Conservation (phyloP, 2,113 vertebrate species). For the Tetrax tetrax region DNA sequence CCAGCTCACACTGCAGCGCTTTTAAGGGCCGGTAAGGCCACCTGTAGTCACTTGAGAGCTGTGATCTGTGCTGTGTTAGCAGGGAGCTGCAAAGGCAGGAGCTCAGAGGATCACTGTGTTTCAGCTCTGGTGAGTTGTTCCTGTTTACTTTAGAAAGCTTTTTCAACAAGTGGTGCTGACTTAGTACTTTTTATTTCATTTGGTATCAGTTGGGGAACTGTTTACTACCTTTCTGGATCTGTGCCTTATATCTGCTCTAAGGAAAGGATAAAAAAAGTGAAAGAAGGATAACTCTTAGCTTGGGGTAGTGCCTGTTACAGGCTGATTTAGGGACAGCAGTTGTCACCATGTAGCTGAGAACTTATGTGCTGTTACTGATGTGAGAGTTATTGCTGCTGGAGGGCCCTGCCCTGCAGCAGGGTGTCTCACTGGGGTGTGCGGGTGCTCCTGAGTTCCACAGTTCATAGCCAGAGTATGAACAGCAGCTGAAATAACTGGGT, state of each 20-base stretch:
- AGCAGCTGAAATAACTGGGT: not conserved
- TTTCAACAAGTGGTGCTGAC: not conserved
- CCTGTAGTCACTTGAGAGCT: accelerated
- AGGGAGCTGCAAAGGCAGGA: not conserved
- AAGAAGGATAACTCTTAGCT: not conserved
- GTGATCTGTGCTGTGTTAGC: accelerated
- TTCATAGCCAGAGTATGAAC: not conserved
- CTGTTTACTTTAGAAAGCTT: not conserved
- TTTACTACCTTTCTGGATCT: not conserved
- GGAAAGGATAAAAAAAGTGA: not conserved
- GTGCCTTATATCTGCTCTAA: not conserved
- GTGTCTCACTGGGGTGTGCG: accelerated
- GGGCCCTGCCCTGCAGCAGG: not conserved
- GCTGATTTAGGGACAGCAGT: not conserved
- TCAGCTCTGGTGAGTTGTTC: not conserved
- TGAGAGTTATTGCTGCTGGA: not conserved
- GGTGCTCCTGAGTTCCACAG: not conserved
- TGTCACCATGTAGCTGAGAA: accelerated
- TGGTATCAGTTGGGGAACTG: not conserved
- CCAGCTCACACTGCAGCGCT: not conserved
- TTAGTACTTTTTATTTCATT: not conserved
- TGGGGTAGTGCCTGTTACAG: not conserved
- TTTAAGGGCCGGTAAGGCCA: not conserved
- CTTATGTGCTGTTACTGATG: not conserved
- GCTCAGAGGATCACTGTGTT: accelerated